phyloP scores from a whole-genome alignment of 2,113 vertebrate species.

The Rattus norvegicus region DNA sequence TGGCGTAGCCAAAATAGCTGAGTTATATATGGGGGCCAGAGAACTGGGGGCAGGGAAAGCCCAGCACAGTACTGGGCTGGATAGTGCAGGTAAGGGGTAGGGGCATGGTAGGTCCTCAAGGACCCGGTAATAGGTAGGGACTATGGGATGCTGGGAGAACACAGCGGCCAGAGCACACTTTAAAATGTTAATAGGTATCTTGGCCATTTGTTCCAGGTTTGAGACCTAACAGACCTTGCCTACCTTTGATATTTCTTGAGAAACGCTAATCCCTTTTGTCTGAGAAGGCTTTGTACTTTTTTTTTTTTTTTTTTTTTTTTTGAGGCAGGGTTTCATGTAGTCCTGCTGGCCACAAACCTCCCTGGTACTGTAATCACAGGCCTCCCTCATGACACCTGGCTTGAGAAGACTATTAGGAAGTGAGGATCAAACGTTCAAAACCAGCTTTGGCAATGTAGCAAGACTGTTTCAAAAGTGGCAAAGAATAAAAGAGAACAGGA shows the following conservation, averaged over 20 bases:
- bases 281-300: constrained; percentile 3
- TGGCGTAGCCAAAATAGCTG: background rate
- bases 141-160: background rate
- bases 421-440: background rate
- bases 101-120: background rate
- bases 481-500: background rate
- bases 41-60: background rate
- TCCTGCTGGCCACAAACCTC: background rate
- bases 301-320: background rate
- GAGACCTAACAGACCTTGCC: background rate
- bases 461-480: background rate
- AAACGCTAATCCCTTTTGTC: constrained; percentile 22
- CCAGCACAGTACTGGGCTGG: background rate
- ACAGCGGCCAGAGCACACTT: background rate
- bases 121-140: background rate
- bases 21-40: background rate
- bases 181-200: background rate
- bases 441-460: background rate
- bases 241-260: background rate
- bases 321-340: background rate
- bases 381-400: background rate
- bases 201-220: background rate
- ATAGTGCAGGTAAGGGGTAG: background rate
- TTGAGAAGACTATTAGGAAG: constrained; percentile 26
- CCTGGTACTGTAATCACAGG: background rate